Evolutionary conservation across 2,797 vertebrate genomes (phyloP).

Genomic region (Micrastur ruficollis): DNA sequence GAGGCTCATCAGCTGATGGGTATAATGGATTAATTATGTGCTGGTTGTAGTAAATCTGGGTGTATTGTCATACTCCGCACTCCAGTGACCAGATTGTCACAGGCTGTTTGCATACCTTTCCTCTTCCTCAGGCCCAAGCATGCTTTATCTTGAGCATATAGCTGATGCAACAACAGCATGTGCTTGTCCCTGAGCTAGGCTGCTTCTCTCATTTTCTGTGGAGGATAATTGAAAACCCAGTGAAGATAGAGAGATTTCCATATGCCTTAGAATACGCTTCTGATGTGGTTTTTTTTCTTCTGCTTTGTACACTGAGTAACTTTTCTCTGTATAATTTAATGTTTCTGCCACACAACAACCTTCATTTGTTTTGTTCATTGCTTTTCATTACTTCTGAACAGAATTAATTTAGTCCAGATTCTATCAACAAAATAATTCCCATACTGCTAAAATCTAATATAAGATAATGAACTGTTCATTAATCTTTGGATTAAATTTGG

Average conservation of each 20-base stretch:
- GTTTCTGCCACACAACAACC: background rate
- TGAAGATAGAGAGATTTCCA: background rate
- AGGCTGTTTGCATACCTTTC: conserved; percentile 10
- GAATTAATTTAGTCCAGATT: background rate
- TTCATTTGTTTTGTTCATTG: background rate
- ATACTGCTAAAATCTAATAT: background rate
- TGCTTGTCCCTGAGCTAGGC: background rate
- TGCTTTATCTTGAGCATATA: background rate
- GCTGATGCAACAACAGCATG: background rate
- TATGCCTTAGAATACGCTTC: background rate
- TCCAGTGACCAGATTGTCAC: conserved; percentile 42
- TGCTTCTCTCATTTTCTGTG: background rate
- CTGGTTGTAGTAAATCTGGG: background rate
- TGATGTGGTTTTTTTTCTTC: background rate
- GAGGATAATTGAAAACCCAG: background rate
- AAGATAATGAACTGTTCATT: background rate
- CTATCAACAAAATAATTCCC: background rate
- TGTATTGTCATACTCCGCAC: background rate
- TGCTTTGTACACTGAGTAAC: background rate
- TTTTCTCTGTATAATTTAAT: background rate
- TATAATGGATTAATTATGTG: conserved; percentile 10
- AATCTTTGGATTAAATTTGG: background rate
- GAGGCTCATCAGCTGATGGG: conserved; percentile 16
- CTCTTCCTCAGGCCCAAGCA: background rate
- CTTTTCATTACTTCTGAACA: background rate